phyloP scores from a whole-genome alignment of 2,888 invertebrate species.

The Pristionchus exspectatus region DNA sequence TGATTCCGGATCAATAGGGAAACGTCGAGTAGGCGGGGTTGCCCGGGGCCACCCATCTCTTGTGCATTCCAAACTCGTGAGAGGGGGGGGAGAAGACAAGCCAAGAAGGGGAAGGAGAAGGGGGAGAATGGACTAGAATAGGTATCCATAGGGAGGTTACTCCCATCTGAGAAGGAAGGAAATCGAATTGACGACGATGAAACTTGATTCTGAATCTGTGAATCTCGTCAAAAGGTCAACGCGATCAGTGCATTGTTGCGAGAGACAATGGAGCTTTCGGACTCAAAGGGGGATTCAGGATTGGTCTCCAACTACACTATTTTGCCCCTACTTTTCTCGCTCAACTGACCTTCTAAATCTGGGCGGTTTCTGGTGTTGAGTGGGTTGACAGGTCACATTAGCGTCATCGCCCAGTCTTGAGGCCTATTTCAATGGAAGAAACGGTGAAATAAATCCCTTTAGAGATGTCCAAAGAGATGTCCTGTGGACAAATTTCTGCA shows the following conservation, averaged over 20 bases:
- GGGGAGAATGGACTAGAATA: slow-evolving; percentile 24
- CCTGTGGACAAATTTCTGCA: neutral
- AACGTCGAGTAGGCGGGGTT: neutral
- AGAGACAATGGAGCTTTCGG: neutral
- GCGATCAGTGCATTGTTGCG: neutral
- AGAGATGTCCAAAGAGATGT: neutral
- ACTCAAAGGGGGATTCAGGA: neutral
- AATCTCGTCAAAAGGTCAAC: neutral
- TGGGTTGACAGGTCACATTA: neutral
- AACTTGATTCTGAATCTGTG: neutral
- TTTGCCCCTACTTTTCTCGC: neutral
- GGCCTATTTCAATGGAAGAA: neutral
- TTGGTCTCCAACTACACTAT: neutral
- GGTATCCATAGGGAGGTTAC: neutral
- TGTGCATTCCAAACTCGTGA: neutral
- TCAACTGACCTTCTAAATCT: neutral
- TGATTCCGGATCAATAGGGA: slow-evolving; percentile 6
- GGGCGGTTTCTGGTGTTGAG: neutral
- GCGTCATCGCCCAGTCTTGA: neutral
- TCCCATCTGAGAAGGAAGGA: neutral
- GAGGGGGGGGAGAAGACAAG: neutral
- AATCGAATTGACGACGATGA: neutral
- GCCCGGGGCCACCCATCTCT: neutral
- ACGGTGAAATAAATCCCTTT: neutral
- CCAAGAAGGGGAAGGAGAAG: neutral